Percentiles rank a stretch among this genome's conserved stretches.
Conservation (phyloP, 2,797 vertebrate species). For the Eleutherodactylus coqui region DNA sequence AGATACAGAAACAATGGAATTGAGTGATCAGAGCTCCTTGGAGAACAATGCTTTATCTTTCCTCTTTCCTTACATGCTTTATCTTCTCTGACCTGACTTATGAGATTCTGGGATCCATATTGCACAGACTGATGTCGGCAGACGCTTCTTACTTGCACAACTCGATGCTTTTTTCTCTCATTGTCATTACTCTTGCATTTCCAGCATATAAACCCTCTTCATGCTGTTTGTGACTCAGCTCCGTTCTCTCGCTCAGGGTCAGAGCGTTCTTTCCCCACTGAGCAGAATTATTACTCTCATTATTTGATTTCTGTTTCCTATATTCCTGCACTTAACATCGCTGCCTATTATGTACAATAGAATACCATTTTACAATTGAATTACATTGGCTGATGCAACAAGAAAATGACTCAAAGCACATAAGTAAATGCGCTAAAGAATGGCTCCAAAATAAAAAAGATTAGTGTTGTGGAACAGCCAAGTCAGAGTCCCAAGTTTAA, state of each 20-base stretch:
- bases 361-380: background rate
- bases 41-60: background rate
- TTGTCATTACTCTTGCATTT: conserved; percentile 5
- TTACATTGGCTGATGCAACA: too few relatives aligned
- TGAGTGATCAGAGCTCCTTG: too few relatives aligned
- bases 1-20: too few relatives aligned
- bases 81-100: background rate
- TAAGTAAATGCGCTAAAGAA: too few relatives aligned
- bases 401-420: too few relatives aligned
- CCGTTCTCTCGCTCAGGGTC: background rate
- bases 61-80: background rate
- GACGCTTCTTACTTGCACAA: background rate
- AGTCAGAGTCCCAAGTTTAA: too few relatives aligned
- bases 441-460: too few relatives aligned
- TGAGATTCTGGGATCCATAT: background rate
- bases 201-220: background rate
- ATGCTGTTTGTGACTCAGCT: background rate
- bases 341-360: background rate
- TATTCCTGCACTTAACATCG: background rate
- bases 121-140: background rate
- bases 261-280: background rate
- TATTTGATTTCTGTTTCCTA: background rate
- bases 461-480: too few relatives aligned
- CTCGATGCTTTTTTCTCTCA: background rate
- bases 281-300: background rate